These are phyloP conservation scores for Drosophila rubida DNA, from an alignment of 2,888 invertebrate species.

Conservation along the genomic window DNA sequence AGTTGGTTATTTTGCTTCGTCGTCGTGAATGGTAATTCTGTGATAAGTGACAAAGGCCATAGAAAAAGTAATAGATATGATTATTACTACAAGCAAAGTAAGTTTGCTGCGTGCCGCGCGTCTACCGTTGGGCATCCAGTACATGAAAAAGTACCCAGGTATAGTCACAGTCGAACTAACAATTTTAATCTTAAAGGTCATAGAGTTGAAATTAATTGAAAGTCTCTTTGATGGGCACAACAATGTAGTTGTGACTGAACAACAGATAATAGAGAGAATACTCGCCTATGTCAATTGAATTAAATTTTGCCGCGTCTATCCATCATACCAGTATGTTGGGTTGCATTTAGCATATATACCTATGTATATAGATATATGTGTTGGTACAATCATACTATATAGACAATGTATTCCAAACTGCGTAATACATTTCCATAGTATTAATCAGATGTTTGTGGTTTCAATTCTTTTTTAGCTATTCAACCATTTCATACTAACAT, in stretches of 20 bases:
- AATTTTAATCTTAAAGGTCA: slow-evolving; percentile 45
- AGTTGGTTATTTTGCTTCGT: slow-evolving; percentile 45
- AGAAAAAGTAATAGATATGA: slow-evolving; percentile 28
- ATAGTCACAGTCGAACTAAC: slow-evolving; percentile 22
- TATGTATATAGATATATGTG: not conserved
- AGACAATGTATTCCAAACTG: slow-evolving; percentile 28
- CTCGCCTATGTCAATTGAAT: slow-evolving; percentile 24
- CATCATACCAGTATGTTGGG: not conserved
- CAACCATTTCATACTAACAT: slow-evolving; percentile 56
- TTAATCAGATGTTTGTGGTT: slow-evolving; percentile 17
- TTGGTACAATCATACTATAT: not conserved
- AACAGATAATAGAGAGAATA: slow-evolving; percentile 19
- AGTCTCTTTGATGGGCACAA: not conserved
- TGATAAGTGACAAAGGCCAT: not conserved
- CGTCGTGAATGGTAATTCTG: slow-evolving; percentile 32
- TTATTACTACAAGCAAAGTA: slow-evolving; percentile 40
- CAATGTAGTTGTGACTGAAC: slow-evolving; percentile 18
- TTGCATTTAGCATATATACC: not conserved
- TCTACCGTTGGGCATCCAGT: slow-evolving; percentile 29
- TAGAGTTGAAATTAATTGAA: slow-evolving; percentile 54
- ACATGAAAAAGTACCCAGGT: slow-evolving; percentile 47
- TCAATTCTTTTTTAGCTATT: slow-evolving; percentile 36
- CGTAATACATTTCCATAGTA: slow-evolving; percentile 42
- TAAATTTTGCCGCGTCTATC: slow-evolving; percentile 43
- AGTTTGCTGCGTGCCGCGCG: slow-evolving; percentile 35